These are phyloP conservation scores for Drosophila tani DNA, from an alignment of 1,140 invertebrate species.

Conservation along the genomic window DNA sequence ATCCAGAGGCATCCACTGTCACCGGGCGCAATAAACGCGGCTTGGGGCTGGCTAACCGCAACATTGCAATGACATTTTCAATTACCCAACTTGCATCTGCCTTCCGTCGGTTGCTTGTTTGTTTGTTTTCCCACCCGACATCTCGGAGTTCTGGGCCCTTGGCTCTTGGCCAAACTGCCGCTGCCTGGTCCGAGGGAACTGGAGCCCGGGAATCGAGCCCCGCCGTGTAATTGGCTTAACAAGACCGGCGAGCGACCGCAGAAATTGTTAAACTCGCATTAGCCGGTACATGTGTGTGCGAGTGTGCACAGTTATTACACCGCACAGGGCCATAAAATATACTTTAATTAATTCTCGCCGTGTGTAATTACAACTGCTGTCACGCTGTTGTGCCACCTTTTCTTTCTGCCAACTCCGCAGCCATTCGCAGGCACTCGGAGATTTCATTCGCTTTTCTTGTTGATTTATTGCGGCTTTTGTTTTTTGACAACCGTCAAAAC, in stretches of 20 bases:
- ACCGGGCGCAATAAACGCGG: conserved; percentile 15
- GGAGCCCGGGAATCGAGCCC: conserved; percentile 19
- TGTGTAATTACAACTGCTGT: conserved; percentile 62
- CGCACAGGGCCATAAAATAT: conserved; percentile 68
- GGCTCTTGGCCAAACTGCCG: not conserved
- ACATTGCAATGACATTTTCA: conserved; percentile 72
- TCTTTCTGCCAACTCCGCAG: conserved; percentile 46
- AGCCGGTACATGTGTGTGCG: conserved; percentile 34
- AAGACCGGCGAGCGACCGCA: conserved; percentile 67
- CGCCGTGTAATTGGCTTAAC: conserved; percentile 78
- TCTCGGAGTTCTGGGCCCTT: conserved; percentile 49
- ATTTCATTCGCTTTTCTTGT: conserved; percentile 60
- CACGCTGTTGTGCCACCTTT: conserved; percentile 22
- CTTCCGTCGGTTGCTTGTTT: conserved; percentile 4
- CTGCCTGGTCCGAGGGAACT: not conserved
- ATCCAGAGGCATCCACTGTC: conserved; percentile 7
- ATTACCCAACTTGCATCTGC: conserved; percentile 35
- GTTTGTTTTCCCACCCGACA: conserved; percentile 67
- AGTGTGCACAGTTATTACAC: conserved; percentile 67
- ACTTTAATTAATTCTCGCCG: conserved; percentile 73
- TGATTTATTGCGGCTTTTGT: conserved; percentile 70
- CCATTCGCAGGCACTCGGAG: conserved; percentile 27
- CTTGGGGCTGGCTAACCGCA: conserved; percentile 21
- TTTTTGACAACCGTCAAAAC: conserved; percentile 68
- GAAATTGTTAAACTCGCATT: conserved; percentile 74